A percentile compares a stretch with the other conserved stretches of the same genome.
These are phyloP conservation scores for Erinaceus europaeus DNA, from an alignment of 2,113 vertebrate species.

Conservation along the genomic window DNA sequence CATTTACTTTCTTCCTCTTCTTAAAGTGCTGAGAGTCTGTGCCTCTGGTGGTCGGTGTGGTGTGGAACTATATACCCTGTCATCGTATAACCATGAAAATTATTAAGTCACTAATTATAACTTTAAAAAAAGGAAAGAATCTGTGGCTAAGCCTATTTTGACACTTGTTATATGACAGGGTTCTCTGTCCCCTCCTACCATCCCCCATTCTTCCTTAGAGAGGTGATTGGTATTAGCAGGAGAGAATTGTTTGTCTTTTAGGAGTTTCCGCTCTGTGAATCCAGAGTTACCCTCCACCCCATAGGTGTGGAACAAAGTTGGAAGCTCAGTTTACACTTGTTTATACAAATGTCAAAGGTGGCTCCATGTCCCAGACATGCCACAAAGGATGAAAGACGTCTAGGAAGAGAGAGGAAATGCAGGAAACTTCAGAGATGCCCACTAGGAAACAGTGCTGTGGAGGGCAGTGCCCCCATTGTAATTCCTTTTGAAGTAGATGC, in stretches of 20 bases:
- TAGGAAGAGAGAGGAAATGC: not conserved
- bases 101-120: too few relatives aligned
- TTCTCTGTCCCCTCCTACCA: not conserved
- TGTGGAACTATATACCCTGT: too few relatives aligned
- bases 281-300: not conserved
- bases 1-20: not conserved
- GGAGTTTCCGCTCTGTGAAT: not conserved
- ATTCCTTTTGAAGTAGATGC: too few relatives aligned
- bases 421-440: not conserved
- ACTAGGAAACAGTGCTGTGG: not conserved
- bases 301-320: not conserved
- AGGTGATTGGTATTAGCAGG: not conserved
- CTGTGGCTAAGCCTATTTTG: not conserved
- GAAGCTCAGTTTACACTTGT: not conserved
- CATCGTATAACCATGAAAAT: too few relatives aligned
- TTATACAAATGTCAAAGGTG: not conserved
- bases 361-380: not conserved
- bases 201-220: not conserved
- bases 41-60: too few relatives aligned
- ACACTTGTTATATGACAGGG: not conserved
- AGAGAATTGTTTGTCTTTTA: conserved; percentile 7
- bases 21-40: not conserved
- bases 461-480: too few relatives aligned
- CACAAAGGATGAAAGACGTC: not conserved
- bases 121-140: too few relatives aligned